Conservation (phyloP, 30 jellyfish, hydroid and myxozoan species). For the Cassiopea andromeda region DNA sequence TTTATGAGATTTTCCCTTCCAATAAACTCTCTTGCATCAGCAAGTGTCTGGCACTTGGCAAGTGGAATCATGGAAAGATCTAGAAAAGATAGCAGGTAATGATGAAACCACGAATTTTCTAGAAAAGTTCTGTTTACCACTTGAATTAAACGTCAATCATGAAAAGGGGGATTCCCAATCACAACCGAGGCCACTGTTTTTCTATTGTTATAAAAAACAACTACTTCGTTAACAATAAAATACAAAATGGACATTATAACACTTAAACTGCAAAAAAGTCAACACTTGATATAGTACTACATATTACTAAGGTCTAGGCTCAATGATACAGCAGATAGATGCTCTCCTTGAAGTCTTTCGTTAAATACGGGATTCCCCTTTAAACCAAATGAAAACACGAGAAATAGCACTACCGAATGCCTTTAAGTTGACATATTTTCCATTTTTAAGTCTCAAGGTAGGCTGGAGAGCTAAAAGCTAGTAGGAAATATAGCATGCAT, state of each 20-base stretch:
- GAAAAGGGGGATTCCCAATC: conserved; percentile 24
- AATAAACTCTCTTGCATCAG: conserved; percentile 63
- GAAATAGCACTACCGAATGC: neutral
- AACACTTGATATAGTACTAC: too few species aligned
- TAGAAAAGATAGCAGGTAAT: conserved; percentile 33
- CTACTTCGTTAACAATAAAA: too few species aligned
- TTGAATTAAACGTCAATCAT: neutral
- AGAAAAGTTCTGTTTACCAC: neutral
- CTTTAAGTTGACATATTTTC: neutral
- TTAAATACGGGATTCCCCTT: neutral
- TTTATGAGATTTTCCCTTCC: conserved; percentile 39
- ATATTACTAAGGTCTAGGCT: too few species aligned
- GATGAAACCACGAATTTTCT: neutral
- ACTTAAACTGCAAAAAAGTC: too few species aligned
- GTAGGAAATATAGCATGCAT: neutral
- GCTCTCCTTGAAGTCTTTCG: neutral
- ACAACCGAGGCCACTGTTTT: conserved; percentile 10
- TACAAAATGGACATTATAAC: too few species aligned
- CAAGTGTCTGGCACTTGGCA: conserved; percentile 45
- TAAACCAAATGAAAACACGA: neutral
- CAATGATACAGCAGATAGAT: too few species aligned
- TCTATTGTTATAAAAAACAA: conserved; percentile 10
- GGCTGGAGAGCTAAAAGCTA: neutral
- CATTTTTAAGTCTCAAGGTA: too few species aligned
- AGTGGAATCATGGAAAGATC: conserved; percentile 81